Percentiles rank a stretch among this genome's conserved stretches.
phyloP scores from a whole-genome alignment of 2,888 invertebrate genomes.

The Acanthosoma haemorrhoidale region DNA sequence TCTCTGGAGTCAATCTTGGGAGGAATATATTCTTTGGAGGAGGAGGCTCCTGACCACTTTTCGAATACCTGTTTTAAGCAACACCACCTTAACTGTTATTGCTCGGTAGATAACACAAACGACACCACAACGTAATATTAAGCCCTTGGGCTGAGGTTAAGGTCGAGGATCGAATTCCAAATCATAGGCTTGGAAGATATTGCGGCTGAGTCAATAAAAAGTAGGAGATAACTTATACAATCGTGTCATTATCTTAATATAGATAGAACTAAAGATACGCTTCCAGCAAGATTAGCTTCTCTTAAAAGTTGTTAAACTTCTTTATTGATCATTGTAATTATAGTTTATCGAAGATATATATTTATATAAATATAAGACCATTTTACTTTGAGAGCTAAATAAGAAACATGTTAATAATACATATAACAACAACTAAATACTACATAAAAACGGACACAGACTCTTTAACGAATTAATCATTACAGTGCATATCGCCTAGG shows the following conservation, averaged over 20 bases:
- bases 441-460: no score
- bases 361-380: no score
- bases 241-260: slow-evolving; percentile 10
- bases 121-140: neutral
- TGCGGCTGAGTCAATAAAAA: neutral
- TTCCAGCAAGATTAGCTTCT: neutral
- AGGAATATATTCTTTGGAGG: neutral
- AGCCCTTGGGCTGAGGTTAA: neutral
- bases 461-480: no score
- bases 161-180: neutral
- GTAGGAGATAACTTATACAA: neutral
- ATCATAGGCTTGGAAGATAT: neutral
- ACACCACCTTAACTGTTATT: neutral
- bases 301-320: neutral
- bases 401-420: no score
- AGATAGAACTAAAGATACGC: neutral
- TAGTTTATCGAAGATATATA: no score
- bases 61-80: neutral
- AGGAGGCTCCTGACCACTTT: neutral
- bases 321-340: no score
- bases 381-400: no score
- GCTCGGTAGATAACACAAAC: neutral
- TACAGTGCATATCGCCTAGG: no score
- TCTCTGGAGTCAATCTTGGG: neutral
- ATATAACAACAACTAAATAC: no score